Evolutionary conservation across 2,113 vertebrate genomes (phyloP), one percentile per base, ranked within the genome.

Genomic region (Pseudopipra pipra): DNA sequence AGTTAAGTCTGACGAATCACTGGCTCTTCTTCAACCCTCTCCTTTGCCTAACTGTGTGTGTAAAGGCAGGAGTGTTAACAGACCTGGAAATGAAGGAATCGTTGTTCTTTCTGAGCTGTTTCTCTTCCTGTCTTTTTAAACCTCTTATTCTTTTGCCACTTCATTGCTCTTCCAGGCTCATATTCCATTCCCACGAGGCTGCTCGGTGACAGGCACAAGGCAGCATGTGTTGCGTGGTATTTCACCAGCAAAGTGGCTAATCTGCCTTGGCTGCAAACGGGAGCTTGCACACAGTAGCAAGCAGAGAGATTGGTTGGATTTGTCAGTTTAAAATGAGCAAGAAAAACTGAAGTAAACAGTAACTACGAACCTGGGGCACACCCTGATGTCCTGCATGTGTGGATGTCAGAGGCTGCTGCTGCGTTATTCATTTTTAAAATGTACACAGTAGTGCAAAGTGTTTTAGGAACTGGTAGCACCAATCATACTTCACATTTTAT

Each of bases 201-300:
- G 95, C 95, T 93, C 87, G 92, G 95, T 96, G 96, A 96, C 96
- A 90, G 88, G 95, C 93, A 86, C 79, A 87, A 84, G 95, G 90
- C 92, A 81, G 79, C 78, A 89, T 92, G 75, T 93, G 93, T 93
- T 96, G 76, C 33, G 3, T 84, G 95, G 85, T 93, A 22, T 93
- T 96, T 90, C 76, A 49, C 52, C 92, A 72, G 93, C 92, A 54
- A 97, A 96, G 89, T 84, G 93, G 88, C 93, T 90, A 89, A 80
- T 94, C 95, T 88, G 85, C 88, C 74, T 81, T 83, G 95, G 88
- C 92, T 88, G 82, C 85, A 39, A 76, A 78, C 0, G 2, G 30
- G 81, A 71, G 37, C 83, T 43, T 24, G 87, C 85, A 27, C 49
- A 61, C 79, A 72, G 82, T 7, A 63, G 67, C 1, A 4, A 59